Percentiles rank a stretch among this genome's conserved stretches.
Conservation (phyloP, 2,797 vertebrate genomes). For the Hafferia zeledoni region DNA sequence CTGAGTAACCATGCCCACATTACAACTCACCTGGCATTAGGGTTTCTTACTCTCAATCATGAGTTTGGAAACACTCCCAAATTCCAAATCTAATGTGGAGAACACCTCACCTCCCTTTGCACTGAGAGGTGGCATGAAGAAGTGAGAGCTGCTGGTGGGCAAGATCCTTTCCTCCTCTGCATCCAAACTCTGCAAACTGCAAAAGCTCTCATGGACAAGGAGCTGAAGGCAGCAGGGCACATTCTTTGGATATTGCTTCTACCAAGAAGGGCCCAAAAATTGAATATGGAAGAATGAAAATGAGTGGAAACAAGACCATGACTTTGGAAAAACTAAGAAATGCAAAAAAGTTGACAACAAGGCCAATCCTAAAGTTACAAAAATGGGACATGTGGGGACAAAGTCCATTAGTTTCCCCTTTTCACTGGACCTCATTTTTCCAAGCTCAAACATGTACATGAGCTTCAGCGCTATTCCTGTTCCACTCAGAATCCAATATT, state of each 20-base stretch:
- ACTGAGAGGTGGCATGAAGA: background rate
- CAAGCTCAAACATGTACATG: background rate
- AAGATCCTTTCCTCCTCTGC: background rate
- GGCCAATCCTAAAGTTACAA: background rate
- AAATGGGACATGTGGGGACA: background rate
- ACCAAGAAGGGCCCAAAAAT: background rate
- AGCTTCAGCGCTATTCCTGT: background rate
- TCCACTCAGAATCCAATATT: background rate
- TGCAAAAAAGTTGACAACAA: background rate
- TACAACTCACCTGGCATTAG: background rate
- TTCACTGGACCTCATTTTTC: background rate
- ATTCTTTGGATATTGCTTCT: background rate
- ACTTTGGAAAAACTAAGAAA: background rate
- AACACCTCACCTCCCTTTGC: fast-evolving
- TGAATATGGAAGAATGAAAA: background rate
- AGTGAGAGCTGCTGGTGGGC: background rate
- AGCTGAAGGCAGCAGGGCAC: background rate
- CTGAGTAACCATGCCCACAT: background rate
- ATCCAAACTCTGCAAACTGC: background rate
- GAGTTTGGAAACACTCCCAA: background rate
- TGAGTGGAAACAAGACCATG: background rate
- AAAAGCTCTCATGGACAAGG: background rate
- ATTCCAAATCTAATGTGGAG: background rate
- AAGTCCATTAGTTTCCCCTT: background rate
- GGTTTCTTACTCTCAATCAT: background rate